Conservation (phyloP, 1,140 invertebrate genomes). For the Meloidogyne floridensis region DNA sequence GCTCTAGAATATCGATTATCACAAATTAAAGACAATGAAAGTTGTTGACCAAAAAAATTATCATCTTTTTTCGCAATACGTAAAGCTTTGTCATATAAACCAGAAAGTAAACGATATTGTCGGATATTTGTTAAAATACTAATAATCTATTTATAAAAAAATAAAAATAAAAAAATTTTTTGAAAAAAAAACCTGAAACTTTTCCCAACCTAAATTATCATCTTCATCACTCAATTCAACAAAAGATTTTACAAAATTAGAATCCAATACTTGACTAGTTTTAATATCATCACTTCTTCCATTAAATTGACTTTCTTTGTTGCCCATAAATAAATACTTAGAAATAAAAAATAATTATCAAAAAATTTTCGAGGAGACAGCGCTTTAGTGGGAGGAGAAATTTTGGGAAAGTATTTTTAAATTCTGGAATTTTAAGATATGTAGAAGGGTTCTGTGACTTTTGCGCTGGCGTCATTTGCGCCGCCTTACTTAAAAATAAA, state of each 20-base stretch:
- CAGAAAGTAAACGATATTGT: constrained; percentile 44
- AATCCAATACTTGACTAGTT: constrained; percentile 9
- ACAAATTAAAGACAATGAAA: constrained; percentile 25
- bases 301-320: constrained; percentile 26
- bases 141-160: constrained; percentile 17
- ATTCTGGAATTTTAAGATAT: too few relatives aligned
- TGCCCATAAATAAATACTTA: not conserved
- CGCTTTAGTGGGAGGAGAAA: too few relatives aligned
- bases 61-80: constrained; percentile 29
- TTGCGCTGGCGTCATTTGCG: too few relatives aligned
- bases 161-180: not conserved
- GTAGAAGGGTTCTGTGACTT: too few relatives aligned
- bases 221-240: constrained; percentile 18
- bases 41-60: not conserved
- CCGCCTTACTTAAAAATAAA: too few relatives aligned
- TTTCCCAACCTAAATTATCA: constrained; percentile 13
- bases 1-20: constrained; percentile 42
- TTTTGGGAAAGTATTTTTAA: too few relatives aligned
- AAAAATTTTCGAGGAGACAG: too few relatives aligned
- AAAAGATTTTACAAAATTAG: constrained; percentile 27
- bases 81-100: constrained; percentile 42
- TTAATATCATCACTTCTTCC: not conserved
- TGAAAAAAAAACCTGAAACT: constrained; percentile 27
- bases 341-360: too few relatives aligned
- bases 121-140: constrained; percentile 44